phyloP scores from a whole-genome alignment of 2,888 invertebrate genomes.

The Acronicta leporina region DNA sequence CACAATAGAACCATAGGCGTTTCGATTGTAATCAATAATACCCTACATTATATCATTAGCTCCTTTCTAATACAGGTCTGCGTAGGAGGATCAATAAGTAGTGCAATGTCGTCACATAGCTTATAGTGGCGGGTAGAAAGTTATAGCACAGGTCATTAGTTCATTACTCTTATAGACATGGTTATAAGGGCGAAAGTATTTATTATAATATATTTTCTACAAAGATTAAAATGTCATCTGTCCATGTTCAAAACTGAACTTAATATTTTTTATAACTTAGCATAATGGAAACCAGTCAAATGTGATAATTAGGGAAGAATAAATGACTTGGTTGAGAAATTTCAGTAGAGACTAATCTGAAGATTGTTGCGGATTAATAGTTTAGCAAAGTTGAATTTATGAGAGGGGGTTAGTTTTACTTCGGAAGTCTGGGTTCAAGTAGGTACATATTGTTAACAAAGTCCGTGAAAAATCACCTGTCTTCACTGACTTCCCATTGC shows the following conservation, averaged over 20 bases:
- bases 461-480: conserved; percentile 9
- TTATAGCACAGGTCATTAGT: conserved; percentile 1
- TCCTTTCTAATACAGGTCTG: conserved; percentile 59
- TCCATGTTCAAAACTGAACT: conserved; percentile 6
- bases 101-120: conserved; percentile 40
- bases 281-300: conserved; percentile 25
- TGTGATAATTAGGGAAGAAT: conserved; percentile 25
- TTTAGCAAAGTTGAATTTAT: conserved; percentile 18
- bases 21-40: conserved; percentile 61
- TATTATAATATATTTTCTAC: conserved; percentile 3
- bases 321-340: conserved; percentile 27
- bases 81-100: conserved; percentile 58
- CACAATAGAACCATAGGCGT: conserved; percentile 58
- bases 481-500: background rate
- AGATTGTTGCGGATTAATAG: conserved; percentile 26
- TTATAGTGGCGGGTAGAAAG: conserved; percentile 44
- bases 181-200: conserved; percentile 14
- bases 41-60: conserved; percentile 53
- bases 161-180: background rate
- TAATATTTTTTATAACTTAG: conserved; percentile 17
- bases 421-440: conserved; percentile 13
- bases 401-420: conserved; percentile 14
- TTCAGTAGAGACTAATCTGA: conserved; percentile 22
- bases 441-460: conserved; percentile 7
- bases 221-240: conserved; percentile 14